These are phyloP conservation scores for Trissolcus japonicus DNA, from an alignment of 2,888 invertebrate species.

Conservation along the genomic window DNA sequence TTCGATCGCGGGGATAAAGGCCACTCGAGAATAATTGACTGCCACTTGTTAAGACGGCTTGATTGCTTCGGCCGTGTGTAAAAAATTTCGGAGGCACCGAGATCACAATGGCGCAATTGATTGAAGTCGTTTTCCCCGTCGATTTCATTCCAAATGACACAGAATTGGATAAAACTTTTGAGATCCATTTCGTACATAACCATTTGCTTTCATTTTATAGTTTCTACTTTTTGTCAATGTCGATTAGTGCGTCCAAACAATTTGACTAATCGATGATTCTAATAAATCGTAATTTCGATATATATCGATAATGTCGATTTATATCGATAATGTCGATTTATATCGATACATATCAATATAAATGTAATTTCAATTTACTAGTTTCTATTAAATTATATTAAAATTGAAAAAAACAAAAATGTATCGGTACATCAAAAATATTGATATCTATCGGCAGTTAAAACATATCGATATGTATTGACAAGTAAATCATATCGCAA, in stretches of 20 bases:
- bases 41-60: slow-evolving; percentile 26
- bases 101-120: slow-evolving; percentile 32
- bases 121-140: slow-evolving; percentile 21
- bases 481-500: background rate
- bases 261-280: background rate
- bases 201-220: background rate
- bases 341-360: no score
- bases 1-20: slow-evolving; percentile 38
- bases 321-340: no score
- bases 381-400: no score
- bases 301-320: background rate
- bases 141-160: slow-evolving; percentile 5
- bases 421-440: background rate
- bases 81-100: slow-evolving; percentile 27
- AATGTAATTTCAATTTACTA: no score
- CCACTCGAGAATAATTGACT: slow-evolving; percentile 35
- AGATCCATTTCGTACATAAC: background rate
- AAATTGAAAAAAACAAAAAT: background rate
- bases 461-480: no score
- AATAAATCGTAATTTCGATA: background rate
- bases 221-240: background rate
- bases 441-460: background rate
- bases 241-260: no score
- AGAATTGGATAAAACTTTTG: no score
- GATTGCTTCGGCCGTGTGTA: slow-evolving; percentile 32